Conservation (phyloP, 2,888 invertebrate species). For the Dendrolimus pini region DNA sequence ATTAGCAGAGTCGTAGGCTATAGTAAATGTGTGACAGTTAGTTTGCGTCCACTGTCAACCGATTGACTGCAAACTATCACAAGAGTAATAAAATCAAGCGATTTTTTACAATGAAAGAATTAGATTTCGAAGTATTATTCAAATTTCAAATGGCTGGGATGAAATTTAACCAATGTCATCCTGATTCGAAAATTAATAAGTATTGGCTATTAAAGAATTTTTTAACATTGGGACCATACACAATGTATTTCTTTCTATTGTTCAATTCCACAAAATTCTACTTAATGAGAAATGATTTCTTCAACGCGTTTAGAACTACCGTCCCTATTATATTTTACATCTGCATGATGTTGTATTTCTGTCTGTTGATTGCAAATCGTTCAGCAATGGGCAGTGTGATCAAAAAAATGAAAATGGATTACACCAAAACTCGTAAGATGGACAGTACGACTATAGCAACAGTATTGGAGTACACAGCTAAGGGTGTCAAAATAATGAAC, state of each 20-base stretch:
- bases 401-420: background rate
- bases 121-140: conserved; percentile 4
- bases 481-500: background rate
- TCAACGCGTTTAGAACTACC: background rate
- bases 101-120: background rate
- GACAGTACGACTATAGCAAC: background rate
- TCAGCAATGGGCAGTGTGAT: background rate
- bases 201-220: conserved; percentile 5
- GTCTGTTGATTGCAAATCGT: background rate
- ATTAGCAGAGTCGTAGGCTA: too few species aligned
- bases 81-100: too few species aligned
- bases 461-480: background rate
- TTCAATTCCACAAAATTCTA: background rate
- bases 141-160: background rate
- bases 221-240: background rate
- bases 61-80: too few species aligned
- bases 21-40: too few species aligned
- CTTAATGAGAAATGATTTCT: background rate
- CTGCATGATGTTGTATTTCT: background rate
- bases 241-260: background rate
- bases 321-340: background rate
- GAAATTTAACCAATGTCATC: conserved; percentile 6
- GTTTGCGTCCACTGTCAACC: too few species aligned
- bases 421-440: background rate
- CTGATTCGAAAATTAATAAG: conserved; percentile 4